Percentiles rank a stretch among this genome's conserved stretches.
phyloP scores from a whole-genome alignment of 2,113 vertebrate genomes.

The Hoplias malabaricus region DNA sequence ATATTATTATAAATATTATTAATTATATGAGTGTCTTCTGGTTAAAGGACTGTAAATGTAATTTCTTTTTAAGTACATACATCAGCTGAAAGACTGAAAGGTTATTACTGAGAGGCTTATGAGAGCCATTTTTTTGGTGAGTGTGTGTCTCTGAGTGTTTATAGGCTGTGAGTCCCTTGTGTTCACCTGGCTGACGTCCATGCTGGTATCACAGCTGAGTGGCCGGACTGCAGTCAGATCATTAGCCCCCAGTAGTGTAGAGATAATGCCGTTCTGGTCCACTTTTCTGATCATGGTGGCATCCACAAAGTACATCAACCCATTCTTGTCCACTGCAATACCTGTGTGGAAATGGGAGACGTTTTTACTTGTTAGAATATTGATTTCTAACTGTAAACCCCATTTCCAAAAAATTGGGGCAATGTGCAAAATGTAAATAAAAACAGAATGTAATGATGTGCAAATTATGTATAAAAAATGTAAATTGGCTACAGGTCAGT shows the following conservation, averaged over 20 bases:
- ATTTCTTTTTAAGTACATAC: not conserved
- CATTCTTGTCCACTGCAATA: slow-evolving; percentile 97
- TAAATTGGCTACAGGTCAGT: no score
- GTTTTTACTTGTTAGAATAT: no score
- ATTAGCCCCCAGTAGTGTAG: slow-evolving; percentile 95
- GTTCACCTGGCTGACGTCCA: slow-evolving; percentile 95
- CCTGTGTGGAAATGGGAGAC: no score
- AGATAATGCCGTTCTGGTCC: slow-evolving; percentile 98
- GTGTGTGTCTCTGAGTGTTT: not conserved
- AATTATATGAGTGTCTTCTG: not conserved
- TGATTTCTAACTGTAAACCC: no score
- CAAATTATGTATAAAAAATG: no score
- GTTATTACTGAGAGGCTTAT: not conserved
- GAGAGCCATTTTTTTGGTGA: not conserved
- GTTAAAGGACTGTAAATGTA: not conserved
- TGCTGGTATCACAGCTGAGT: slow-evolving; percentile 86
- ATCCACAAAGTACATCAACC: slow-evolving; percentile 98
- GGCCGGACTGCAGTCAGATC: slow-evolving; percentile 92
- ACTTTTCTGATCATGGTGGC: slow-evolving; percentile 99
- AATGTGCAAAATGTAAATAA: no score
- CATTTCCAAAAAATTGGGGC: no score
- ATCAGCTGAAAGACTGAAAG: not conserved
- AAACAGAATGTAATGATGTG: no score
- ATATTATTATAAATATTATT: no score
- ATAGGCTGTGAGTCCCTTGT: not conserved